phyloP scores from a whole-genome alignment of 2,888 invertebrate genomes.

The Cataglyphis rosenhaueri region DNA sequence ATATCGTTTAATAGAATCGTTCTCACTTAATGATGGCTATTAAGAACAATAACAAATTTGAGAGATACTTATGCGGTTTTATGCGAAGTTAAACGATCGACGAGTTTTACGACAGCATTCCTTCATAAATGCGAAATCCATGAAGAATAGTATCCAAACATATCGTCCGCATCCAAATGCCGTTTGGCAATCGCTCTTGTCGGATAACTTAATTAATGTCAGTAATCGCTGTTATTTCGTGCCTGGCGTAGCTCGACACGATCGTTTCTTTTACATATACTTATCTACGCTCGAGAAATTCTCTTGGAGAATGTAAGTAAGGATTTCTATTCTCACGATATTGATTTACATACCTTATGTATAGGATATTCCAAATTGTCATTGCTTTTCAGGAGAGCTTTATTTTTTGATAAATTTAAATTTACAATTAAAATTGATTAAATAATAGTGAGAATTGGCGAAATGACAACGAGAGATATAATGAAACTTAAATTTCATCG shows the following conservation, averaged over 20 bases:
- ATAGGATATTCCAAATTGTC: background rate
- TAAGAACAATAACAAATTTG: background rate
- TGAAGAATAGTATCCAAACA: conserved; percentile 16
- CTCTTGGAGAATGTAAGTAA: background rate
- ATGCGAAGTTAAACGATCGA: conserved; percentile 1
- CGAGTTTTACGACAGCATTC: background rate
- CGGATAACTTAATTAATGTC: conserved; percentile 45
- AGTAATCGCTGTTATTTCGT: conserved; percentile 39
- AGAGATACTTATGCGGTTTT: background rate
- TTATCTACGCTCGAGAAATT: background rate
- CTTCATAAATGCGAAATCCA: background rate
- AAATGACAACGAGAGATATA: background rate
- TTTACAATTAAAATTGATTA: background rate
- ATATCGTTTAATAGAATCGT: background rate
- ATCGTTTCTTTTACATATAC: background rate
- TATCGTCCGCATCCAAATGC: conserved; percentile 12
- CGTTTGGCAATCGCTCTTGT: conserved; percentile 21
- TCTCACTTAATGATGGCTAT: background rate
- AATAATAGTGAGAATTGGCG: background rate
- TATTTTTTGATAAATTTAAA: background rate
- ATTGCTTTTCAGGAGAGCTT: background rate
- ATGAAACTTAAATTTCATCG: background rate
- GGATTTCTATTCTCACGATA: background rate
- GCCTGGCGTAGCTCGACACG: background rate
- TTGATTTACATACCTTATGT: background rate